These are phyloP conservation scores for Danio aesculapii DNA, from an alignment of 2,797 vertebrate species.

Conservation along the genomic window DNA sequence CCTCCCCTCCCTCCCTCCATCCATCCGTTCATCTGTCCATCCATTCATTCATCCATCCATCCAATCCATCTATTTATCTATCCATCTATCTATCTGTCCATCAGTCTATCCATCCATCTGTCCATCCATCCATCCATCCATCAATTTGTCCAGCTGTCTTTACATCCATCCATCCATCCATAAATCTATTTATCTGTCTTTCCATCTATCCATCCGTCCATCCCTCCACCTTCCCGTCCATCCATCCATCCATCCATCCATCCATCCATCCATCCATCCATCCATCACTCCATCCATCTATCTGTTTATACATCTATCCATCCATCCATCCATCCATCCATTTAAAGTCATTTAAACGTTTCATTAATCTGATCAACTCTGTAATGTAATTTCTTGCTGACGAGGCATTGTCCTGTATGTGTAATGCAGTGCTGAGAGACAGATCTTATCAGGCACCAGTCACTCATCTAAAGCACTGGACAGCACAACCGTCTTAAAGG, in stretches of 20 bases:
- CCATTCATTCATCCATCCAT: too few species aligned
- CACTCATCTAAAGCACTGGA: constrained; percentile 39
- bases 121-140: too few species aligned
- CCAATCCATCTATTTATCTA: too few species aligned
- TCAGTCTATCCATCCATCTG: too few species aligned
- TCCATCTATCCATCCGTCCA: too few species aligned
- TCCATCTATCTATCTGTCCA: too few species aligned
- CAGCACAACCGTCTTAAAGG: not conserved
- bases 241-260: accelerated
- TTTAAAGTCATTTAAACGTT: constrained; percentile 60
- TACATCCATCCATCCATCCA: too few species aligned
- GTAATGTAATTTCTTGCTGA: constrained; percentile 63
- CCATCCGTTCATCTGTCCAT: too few species aligned
- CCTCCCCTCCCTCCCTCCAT: too few species aligned
- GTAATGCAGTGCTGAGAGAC: constrained; percentile 50
- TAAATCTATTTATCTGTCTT: too few species aligned
- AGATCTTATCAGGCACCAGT: constrained; percentile 38
- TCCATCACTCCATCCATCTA: not conserved
- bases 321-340: not conserved
- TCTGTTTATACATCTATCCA: not conserved
- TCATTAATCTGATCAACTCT: constrained; percentile 65
- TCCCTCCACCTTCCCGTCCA: too few species aligned
- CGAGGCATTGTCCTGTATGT: constrained; percentile 57
- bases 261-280: not conserved
- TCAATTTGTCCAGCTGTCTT: too few species aligned